Conservation (phyloP, 2,888 invertebrate genomes). For the Limnephilus rhombicus region DNA sequence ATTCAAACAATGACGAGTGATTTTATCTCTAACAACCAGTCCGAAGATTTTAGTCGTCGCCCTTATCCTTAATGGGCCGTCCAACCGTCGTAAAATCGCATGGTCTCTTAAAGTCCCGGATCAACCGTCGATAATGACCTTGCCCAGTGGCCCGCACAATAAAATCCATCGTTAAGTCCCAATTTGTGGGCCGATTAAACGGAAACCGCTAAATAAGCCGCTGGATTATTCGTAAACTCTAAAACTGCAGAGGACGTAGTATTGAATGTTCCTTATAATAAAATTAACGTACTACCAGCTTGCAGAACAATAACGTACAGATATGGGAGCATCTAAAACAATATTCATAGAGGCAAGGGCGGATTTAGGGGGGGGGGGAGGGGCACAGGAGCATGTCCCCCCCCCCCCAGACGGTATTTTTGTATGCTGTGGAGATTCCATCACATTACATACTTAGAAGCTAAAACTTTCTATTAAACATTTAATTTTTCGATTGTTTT, state of each 20-base stretch:
- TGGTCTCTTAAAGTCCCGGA: conserved; percentile 17
- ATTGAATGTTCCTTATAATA: neutral
- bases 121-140: conserved; percentile 35
- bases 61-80: neutral
- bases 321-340: too few species aligned
- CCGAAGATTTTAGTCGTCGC: conserved; percentile 1
- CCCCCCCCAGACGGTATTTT: too few species aligned
- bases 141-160: conserved; percentile 4
- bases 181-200: conserved; percentile 37
- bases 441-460: too few species aligned
- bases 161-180: conserved; percentile 31
- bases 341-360: too few species aligned
- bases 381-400: too few species aligned
- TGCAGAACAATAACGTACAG: too few species aligned
- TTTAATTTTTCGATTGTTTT: too few species aligned
- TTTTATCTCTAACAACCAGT: neutral
- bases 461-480: too few species aligned
- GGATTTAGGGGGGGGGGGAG: too few species aligned
- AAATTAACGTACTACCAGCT: too few species aligned
- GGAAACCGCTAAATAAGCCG: conserved; percentile 35
- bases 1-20: neutral
- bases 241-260: neutral
- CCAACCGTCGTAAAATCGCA: conserved; percentile 19
- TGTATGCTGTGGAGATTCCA: too few species aligned
- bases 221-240: neutral